Evolutionary conservation across 1,140 invertebrate genomes (phyloP), one percentile per base, ranked within the genome.

Genomic region (Caenorhabditis remanei): DNA sequence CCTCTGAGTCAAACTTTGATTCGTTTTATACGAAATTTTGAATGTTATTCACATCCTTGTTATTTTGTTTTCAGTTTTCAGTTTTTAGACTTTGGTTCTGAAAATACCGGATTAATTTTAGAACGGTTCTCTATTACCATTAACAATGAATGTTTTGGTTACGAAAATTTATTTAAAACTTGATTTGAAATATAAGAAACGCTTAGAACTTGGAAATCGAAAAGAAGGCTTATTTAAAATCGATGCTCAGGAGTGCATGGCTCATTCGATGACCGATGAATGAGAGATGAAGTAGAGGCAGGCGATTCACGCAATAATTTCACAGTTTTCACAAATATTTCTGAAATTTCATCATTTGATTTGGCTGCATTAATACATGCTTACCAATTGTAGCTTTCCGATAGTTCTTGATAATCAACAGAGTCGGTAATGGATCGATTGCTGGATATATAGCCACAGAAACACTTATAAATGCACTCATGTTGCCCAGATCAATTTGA

Each of bases 391-490:
- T 67, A 8, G 41, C 65, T 67, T 46, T 67, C 41, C 65, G 9
- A 67, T 67, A 67, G 43, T 43, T 67, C 16, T 67, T 67, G 32
- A 67, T 43, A 67, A 67, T 43, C 8, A 67, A 14, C n/a, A 67
- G 19, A 43, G 65, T 67, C 7, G 58, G 58, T 5, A 63, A 14
- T 63, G 58, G 58, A 14, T 63, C 58, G 13, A 63, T 63, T 32
- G 65, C 65, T 43, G 65, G 65, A 19, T 67, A 67, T 24, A 67
- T 19, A 46, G 65, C 65, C 13, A 67, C 65, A 11, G 65, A 67
- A 16, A 67, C 65, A 43, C 65, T 67, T 14, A 67, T 67, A 43
- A 67, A 67, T 24, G 65, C 65, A 43, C 65, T 67, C 65, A 67
- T 67, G 43, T 67, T 67, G 0, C 65, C 65, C 13, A 67, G 21